phyloP scores from a whole-genome alignment of 2,113 vertebrate genomes.

The Montifringilla adamsi region DNA sequence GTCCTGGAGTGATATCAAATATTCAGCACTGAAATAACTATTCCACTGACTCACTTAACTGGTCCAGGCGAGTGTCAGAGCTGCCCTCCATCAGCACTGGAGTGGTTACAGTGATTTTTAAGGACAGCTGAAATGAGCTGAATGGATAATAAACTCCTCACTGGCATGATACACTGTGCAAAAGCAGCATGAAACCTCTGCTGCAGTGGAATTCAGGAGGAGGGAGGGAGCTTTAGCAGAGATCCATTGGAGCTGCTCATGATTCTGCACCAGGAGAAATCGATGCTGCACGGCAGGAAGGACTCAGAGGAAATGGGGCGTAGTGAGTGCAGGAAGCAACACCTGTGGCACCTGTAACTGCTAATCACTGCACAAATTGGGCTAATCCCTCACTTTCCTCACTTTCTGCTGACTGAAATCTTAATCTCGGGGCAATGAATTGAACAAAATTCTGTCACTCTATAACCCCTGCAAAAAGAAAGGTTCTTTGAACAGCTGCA shows the following conservation, averaged over 20 bases:
- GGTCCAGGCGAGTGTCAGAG: background rate
- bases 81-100: background rate
- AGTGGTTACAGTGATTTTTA: background rate
- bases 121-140: background rate
- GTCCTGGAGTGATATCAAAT: background rate
- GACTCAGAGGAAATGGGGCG: background rate
- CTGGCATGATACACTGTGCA: background rate
- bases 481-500: background rate
- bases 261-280: background rate
- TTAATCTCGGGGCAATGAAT: background rate
- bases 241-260: accelerated
- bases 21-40: background rate
- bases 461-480: background rate
- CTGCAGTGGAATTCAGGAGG: background rate
- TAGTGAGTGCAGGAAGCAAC: background rate
- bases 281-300: background rate
- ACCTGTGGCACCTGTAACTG: background rate
- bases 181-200: background rate
- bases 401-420: background rate
- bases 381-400: background rate
- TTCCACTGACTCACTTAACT: background rate
- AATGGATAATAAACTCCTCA: background rate
- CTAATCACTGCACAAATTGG: background rate
- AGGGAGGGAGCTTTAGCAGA: background rate
- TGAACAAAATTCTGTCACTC: background rate